Conservation (phyloP, 2,888 invertebrate species). For the Petrolisthes manimaculis region DNA sequence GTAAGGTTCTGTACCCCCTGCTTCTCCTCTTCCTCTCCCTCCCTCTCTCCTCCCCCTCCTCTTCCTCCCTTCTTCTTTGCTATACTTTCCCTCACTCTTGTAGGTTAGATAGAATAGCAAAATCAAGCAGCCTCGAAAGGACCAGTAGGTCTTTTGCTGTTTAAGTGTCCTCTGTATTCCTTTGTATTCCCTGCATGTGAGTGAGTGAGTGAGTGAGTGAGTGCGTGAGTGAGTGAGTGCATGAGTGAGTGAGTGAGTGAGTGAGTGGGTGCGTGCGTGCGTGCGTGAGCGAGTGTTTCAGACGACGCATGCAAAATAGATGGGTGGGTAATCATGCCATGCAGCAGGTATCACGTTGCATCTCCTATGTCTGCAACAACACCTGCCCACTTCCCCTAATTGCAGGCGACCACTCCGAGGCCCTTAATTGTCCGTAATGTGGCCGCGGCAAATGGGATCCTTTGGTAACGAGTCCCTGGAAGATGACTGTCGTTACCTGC, state of each 20-base stretch:
- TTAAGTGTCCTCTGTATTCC: background rate
- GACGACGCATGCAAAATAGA: too few species aligned
- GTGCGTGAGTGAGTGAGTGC: too few species aligned
- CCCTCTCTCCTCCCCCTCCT: background rate
- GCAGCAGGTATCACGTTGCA: too few species aligned
- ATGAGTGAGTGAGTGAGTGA: background rate
- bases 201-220: too few species aligned
- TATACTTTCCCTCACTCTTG: too few species aligned
- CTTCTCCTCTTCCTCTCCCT: background rate
- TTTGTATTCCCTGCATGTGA: background rate
- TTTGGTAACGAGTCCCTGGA: background rate
- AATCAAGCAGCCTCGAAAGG: too few species aligned
- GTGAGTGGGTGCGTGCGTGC: too few species aligned
- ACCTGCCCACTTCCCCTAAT: background rate
- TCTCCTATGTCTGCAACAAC: background rate
- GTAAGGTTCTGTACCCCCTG: too few species aligned
- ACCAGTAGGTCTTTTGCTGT: too few species aligned
- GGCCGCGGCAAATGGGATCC: background rate
- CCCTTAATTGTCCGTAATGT: background rate
- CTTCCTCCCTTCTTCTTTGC: background rate
- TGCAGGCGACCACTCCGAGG: background rate
- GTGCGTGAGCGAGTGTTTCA: too few species aligned
- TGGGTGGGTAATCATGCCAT: too few species aligned
- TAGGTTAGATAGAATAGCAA: background rate
- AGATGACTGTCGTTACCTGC: background rate